Evolutionary conservation across 1,140 invertebrate genomes (phyloP).

Genomic region (Tetragnatha versicolor): DNA sequence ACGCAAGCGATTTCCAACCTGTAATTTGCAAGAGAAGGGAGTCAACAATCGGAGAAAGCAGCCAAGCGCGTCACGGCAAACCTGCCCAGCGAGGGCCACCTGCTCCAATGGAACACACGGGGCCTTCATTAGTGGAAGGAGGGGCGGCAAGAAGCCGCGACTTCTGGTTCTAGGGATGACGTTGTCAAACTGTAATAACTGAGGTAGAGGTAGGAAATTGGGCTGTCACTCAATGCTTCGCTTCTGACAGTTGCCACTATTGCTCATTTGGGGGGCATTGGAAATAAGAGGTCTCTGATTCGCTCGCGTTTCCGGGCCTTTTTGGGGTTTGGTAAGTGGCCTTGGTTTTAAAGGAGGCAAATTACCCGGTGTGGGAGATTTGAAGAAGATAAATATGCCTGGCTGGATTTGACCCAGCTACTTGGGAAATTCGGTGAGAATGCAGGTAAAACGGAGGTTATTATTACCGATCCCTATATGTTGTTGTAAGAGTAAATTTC

Average conservation of each 20-base stretch:
- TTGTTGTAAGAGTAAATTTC: too few relatives aligned
- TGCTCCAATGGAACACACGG: slow-evolving; percentile 42
- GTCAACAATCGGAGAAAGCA: background rate
- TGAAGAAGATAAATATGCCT: too few relatives aligned
- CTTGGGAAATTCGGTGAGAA: too few relatives aligned
- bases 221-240: slow-evolving; percentile 37
- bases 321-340: too few relatives aligned
- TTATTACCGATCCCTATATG: too few relatives aligned
- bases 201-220: slow-evolving; percentile 46
- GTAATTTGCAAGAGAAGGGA: background rate
- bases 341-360: too few relatives aligned
- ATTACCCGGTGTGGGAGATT: too few relatives aligned
- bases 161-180: slow-evolving; percentile 21
- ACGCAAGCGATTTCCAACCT: background rate
- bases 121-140: slow-evolving; percentile 50
- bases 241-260: slow-evolving; percentile 16
- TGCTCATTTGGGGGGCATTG: too few relatives aligned
- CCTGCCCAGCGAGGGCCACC: slow-evolving; percentile 27
- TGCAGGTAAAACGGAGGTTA: too few relatives aligned
- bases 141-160: slow-evolving; percentile 33
- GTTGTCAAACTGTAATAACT: slow-evolving; percentile 45
- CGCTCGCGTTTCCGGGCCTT: too few relatives aligned
- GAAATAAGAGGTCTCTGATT: too few relatives aligned
- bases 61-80: slow-evolving; percentile 20
- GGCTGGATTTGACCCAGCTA: too few relatives aligned